Conservation (phyloP, 2,888 invertebrate genomes). For the Dermolepida albohirtum region DNA sequence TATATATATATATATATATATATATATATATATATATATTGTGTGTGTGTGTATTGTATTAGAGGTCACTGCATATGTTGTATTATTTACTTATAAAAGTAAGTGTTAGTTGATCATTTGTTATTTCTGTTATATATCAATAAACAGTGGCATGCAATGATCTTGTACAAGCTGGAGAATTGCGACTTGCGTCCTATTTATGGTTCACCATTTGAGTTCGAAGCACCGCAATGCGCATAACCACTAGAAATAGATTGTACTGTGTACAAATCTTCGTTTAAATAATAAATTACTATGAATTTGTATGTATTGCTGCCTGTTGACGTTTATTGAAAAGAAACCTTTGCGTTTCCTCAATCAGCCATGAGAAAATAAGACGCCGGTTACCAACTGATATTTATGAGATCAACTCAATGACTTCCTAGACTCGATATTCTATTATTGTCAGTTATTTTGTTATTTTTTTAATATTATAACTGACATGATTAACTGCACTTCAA, state of each 20-base stretch:
- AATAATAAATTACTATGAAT: constrained; percentile 31
- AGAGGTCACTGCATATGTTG: background rate
- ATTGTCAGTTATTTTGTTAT: constrained; percentile 9
- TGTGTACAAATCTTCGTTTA: constrained; percentile 15
- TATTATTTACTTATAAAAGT: no score
- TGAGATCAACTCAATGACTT: constrained; percentile 25
- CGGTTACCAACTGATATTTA: constrained; percentile 17
- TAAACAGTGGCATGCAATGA: no score
- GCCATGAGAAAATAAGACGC: constrained; percentile 24
- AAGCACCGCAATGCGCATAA: constrained; percentile 41
- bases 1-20: no score
- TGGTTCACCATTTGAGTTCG: constrained; percentile 43
- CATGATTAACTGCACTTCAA: constrained; percentile 24
- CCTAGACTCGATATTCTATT: constrained; percentile 8
- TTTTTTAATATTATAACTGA: constrained; percentile 16
- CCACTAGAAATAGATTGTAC: constrained; percentile 34
- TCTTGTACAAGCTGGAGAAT: no score
- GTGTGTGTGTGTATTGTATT: no score
- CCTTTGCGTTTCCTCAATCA: constrained; percentile 29
- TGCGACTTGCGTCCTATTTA: constrained; percentile 41
- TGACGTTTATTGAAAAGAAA: constrained; percentile 30
- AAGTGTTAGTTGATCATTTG: no score
- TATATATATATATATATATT: no score
- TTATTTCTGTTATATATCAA: no score
- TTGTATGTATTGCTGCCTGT: constrained; percentile 11